These are phyloP conservation scores for Habropoda laboriosa DNA, from an alignment of 1,140 invertebrate genomes.

Conservation along the genomic window DNA sequence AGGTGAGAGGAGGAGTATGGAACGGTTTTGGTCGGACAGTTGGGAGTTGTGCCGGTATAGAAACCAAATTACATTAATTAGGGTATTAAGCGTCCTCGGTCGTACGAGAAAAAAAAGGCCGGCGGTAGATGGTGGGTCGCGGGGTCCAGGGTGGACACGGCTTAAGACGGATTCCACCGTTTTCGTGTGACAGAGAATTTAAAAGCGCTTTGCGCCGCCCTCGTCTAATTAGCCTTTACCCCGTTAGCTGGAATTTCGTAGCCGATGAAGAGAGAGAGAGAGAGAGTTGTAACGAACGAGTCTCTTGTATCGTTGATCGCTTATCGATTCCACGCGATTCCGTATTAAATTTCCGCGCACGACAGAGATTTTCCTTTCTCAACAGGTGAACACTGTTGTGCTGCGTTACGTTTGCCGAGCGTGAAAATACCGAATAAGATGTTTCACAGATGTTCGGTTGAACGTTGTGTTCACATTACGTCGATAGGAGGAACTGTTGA, in stretches of 20 bases:
- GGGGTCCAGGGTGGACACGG: slow-evolving; percentile 33
- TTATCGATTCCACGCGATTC: not conserved
- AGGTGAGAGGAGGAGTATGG: slow-evolving; percentile 2
- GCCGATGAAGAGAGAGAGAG: slow-evolving; percentile 21
- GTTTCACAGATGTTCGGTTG: no score
- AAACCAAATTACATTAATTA: slow-evolving; percentile 75
- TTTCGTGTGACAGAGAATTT: slow-evolving; percentile 64
- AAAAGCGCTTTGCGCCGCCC: slow-evolving; percentile 36
- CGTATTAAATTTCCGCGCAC: no score
- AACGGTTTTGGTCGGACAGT: slow-evolving; percentile 33
- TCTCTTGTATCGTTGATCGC: slow-evolving; percentile 12
- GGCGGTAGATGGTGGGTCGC: not conserved
- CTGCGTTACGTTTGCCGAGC: not conserved
- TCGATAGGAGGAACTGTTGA: no score
- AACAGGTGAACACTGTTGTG: not conserved
- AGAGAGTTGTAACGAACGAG: slow-evolving; percentile 16
- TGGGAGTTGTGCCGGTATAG: slow-evolving; percentile 62
- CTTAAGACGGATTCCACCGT: slow-evolving; percentile 70
- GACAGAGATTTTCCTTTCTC: not conserved
- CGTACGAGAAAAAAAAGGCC: slow-evolving; percentile 39
- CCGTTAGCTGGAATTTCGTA: not conserved
- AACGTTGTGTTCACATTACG: no score
- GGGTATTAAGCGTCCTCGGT: slow-evolving; percentile 67
- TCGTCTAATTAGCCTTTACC: slow-evolving; percentile 44
- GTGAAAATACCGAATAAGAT: not conserved